Evolutionary conservation across 2,797 vertebrate genomes (phyloP), one percentile per base, ranked within the genome.

Genomic region (Peromyscus melanophrys): DNA sequence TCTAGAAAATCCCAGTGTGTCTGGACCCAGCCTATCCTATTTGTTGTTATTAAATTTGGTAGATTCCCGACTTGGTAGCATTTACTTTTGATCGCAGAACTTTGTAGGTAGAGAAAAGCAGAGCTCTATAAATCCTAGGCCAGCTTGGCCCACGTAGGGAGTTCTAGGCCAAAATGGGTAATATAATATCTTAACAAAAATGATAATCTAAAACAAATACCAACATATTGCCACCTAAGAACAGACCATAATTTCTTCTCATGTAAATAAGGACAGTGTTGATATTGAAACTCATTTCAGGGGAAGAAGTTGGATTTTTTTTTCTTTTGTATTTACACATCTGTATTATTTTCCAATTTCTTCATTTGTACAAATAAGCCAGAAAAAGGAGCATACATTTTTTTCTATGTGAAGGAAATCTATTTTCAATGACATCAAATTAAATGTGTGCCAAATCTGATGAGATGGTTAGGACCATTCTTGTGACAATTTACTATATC

Each of bases 371-470:
- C 82, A n/a, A 96, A 55, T 57, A 94, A 96, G 87, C 0, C 93
- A 90, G 81, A 94, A 61, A 63, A 31, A 86, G 52, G 81, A 17
- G 73, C 69, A 21, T 19, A 46, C 12, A 2, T 6, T 29, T 37
- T 78, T 95, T 43, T 57, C 1, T 61, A 59, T 29, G 2, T 23
- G 19, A 94, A 97, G 27, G 11, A 91, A 63, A 67, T 92, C 1
- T 67, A 11, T 76, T 76, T 95, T 27, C 92, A 96, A 92, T 67
- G 80, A 46, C 76, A 46, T 81, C 82, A 92, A 94, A 63, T 55
- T 55, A 89, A 84, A 25, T 27, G 0, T 83, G 4, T 90, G 31
- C 19, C 78, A 92, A 59, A 95, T 86, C 31, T n/a, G 19, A 21
- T 63, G 61, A n/a, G 11, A 69, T 82, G 31, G n/a, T 69, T 87